Evolutionary conservation across 1,140 invertebrate species (phyloP), one percentile per base, ranked within the genome.

Genomic region (Drosophila malerkotliana): DNA sequence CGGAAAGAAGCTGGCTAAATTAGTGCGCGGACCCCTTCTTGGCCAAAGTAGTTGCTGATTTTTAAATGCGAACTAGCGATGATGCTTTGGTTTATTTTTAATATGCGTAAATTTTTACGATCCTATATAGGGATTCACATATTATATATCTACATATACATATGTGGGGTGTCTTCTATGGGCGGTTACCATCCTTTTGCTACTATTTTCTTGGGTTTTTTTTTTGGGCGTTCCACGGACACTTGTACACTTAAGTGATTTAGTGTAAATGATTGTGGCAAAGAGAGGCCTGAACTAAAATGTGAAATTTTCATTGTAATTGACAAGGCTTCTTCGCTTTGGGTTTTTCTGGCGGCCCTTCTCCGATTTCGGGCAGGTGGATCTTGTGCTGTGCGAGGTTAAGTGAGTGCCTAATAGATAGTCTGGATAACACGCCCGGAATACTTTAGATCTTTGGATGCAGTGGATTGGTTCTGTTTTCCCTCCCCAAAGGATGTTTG

Each of bases 221-320:
- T 49, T 28, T 74, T 75, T 69, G 77, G 79, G 59, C 79, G 59
- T 28, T 67, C 21, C 76, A 6, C 55, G 55, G 69, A 85, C 81
- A 82, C 81, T 87, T 85, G 81, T 87, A 77, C 82, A 84, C 77
- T 80, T 84, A 84, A 85, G 81, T 85, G 81, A 85, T 87, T 85
- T 85, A 85, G 81, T 85, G 81, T 85, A 85, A 85, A 85, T 87
- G 81, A 85, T 85, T 85, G 81, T 87, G 81, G 78, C 82, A 78
- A 81, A 72, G 66, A 72, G 66, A 26, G 44, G 53, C 15, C 24
- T 21, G 1, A 44, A 51, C 66, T 44, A 49, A 68, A 66, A 53
- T 60, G 51, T 41, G 64, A 68, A 59, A 74, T 74, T 45, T 58
- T 57, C 44, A 81, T 49, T 60, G 41, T 72, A 63, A 48, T 71